A percentile compares a stretch with the other conserved stretches of the same genome.
These are phyloP conservation scores for Zeus faber DNA, from an alignment of 2,113 vertebrate species.

Conservation along the genomic window DNA sequence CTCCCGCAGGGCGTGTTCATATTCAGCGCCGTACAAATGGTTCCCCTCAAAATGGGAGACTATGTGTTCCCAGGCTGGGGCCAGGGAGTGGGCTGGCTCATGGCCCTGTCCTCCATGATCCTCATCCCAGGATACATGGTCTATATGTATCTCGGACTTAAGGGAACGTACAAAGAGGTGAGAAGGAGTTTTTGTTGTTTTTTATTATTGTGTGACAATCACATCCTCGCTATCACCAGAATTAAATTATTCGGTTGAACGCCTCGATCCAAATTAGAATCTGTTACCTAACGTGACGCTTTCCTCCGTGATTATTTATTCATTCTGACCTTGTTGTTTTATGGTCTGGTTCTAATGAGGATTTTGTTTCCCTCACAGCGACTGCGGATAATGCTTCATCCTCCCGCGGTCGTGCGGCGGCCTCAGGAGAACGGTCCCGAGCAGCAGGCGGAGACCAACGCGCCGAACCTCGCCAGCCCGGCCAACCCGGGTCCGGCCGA, in stretches of 20 bases:
- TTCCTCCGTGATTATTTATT: slow-evolving; percentile 4
- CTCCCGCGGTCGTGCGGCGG: slow-evolving; percentile 78
- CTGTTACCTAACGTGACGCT: not conserved
- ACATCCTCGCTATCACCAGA: no score
- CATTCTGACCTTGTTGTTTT: no score
- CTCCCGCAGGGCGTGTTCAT: slow-evolving; percentile 91
- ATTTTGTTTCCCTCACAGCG: slow-evolving; percentile 70
- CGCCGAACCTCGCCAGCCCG: slow-evolving; percentile 50
- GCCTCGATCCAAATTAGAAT: not conserved
- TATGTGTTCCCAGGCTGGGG: slow-evolving; percentile 97
- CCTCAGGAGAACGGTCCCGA: slow-evolving; percentile 89
- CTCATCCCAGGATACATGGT: slow-evolving; percentile 97
- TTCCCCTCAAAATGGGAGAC: slow-evolving; percentile 92
- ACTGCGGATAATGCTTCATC: slow-evolving; percentile 90
- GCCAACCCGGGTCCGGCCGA: slow-evolving; percentile 30
- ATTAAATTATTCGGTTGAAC: not conserved
- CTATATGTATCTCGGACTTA: slow-evolving; percentile 92
- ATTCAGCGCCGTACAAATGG: slow-evolving; percentile 98
- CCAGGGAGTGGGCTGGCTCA: slow-evolving; percentile 98
- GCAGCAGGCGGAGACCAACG: slow-evolving; percentile 74
- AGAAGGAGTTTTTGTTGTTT: no score
- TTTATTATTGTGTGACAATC: no score
- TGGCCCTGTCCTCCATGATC: slow-evolving; percentile 97
- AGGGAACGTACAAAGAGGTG: slow-evolving; percentile 97
- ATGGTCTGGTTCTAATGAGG: not conserved